Conservation (phyloP, 1,140 invertebrate species). For the Drosophila cardini region DNA sequence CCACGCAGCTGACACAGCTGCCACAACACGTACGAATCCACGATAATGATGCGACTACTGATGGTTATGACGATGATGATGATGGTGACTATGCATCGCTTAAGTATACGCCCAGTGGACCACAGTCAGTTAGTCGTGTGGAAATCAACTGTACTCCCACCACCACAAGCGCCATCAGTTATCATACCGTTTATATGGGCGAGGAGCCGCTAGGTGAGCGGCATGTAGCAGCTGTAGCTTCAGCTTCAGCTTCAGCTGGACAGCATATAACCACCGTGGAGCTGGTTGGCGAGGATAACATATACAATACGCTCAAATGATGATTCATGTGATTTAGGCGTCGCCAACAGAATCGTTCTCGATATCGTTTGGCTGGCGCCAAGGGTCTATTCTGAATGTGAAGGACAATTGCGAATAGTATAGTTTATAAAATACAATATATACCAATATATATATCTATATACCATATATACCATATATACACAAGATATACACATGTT, state of each 20-base stretch:
- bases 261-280: slow-evolving; percentile 75
- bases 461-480: slow-evolving; percentile 2
- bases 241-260: neutral
- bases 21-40: slow-evolving; percentile 12
- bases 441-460: neutral
- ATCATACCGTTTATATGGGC: slow-evolving; percentile 78
- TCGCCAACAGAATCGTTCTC: slow-evolving; percentile 40
- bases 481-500: slow-evolving; percentile 37
- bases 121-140: slow-evolving; percentile 76
- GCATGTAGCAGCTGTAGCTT: slow-evolving; percentile 25
- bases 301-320: slow-evolving; percentile 85
- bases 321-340: slow-evolving; percentile 84
- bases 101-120: slow-evolving; percentile 61
- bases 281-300: slow-evolving; percentile 77
- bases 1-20: slow-evolving; percentile 57
- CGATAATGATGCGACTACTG: neutral
- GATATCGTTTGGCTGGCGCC: slow-evolving; percentile 73
- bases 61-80: slow-evolving; percentile 38
- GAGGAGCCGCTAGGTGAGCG: slow-evolving; percentile 73
- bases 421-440: slow-evolving; percentile 21
- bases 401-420: slow-evolving; percentile 33
- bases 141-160: slow-evolving; percentile 71
- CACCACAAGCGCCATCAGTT: slow-evolving; percentile 69
- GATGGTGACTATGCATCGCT: slow-evolving; percentile 81
- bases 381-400: slow-evolving; percentile 67